phyloP scores from a whole-genome alignment of 2,113 vertebrate genomes.

The Embiotoca jacksoni region DNA sequence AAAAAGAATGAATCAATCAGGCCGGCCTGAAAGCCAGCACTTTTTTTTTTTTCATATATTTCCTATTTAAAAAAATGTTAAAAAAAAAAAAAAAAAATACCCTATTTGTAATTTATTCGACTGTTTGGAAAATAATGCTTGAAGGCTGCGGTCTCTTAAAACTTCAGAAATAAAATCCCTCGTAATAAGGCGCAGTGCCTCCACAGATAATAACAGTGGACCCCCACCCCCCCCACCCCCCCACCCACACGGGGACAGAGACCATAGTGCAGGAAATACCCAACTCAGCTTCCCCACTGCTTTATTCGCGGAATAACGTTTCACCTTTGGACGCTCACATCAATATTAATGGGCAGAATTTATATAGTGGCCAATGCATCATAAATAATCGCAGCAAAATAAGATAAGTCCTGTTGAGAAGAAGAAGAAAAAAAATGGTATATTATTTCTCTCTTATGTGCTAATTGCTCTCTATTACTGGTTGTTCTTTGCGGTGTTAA shows the following conservation, averaged over 20 bases:
- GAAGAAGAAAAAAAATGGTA: neutral
- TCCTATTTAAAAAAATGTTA: neutral
- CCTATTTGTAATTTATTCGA: constrained; percentile 10
- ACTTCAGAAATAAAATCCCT: constrained; percentile 28
- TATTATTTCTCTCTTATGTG: neutral
- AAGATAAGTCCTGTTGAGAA: neutral
- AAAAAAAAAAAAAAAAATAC: neutral
- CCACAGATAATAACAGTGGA: constrained; percentile 62
- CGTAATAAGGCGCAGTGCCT: constrained; percentile 86
- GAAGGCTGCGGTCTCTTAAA: constrained; percentile 22
- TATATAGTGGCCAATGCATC: constrained; percentile 8
- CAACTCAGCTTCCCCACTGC: constrained; percentile 33
- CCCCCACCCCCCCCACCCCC: neutral
- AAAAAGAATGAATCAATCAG: constrained; percentile 76
- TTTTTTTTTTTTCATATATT: constrained; percentile 16
- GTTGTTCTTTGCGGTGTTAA: constrained; percentile 7
- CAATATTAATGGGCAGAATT: constrained; percentile 55
- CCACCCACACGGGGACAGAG: constrained; percentile 6
- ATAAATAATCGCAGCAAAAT: constrained; percentile 21
- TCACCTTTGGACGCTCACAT: constrained; percentile 51
- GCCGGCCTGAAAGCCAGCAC: constrained; percentile 21
- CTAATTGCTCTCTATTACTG: neutral
- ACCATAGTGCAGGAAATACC: constrained; percentile 44
- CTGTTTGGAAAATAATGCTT: constrained; percentile 8
- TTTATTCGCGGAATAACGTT: constrained; percentile 32